Percentiles rank a stretch among this genome's conserved stretches.
phyloP scores from a whole-genome alignment of 2,797 vertebrate genomes.

The Parauchenoglanis ngamensis region DNA sequence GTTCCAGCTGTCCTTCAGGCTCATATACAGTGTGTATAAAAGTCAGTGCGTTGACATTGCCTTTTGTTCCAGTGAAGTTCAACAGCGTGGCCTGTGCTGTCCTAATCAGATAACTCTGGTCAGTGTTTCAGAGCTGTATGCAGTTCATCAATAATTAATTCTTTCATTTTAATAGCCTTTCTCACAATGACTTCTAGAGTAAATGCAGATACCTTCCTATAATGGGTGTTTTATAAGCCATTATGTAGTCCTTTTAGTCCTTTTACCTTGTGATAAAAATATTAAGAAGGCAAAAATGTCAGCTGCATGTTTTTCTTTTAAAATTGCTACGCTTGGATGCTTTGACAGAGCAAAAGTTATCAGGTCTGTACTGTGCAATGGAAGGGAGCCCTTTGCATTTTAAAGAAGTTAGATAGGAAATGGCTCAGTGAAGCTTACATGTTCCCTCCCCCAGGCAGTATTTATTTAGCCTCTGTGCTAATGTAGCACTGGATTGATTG shows the following conservation, averaged over 20 bases:
- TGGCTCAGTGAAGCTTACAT: not conserved
- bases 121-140: conserved; percentile 12
- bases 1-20: not conserved
- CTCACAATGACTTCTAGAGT: not conserved
- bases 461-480: not conserved
- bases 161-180: not conserved
- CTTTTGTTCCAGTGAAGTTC: conserved; percentile 4
- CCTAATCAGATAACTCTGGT: conserved; percentile 23
- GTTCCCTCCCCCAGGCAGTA: conserved; percentile 32
- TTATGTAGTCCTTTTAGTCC: not conserved
- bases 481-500: not conserved
- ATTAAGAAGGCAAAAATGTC: not conserved
- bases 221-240: not conserved
- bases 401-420: conserved; percentile 17
- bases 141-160: conserved; percentile 6
- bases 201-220: not conserved
- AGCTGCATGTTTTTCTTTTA: not conserved
- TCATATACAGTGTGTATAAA: conserved; percentile 15
- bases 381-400: conserved; percentile 30
- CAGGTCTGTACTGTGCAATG: not conserved
- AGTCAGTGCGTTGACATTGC: not conserved
- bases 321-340: not conserved
- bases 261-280: not conserved
- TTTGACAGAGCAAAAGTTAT: not conserved
- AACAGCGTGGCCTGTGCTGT: not conserved